These are phyloP conservation scores for Eulemur mongoz DNA, from an alignment of 2,797 vertebrate genomes.

Conservation along the genomic window DNA sequence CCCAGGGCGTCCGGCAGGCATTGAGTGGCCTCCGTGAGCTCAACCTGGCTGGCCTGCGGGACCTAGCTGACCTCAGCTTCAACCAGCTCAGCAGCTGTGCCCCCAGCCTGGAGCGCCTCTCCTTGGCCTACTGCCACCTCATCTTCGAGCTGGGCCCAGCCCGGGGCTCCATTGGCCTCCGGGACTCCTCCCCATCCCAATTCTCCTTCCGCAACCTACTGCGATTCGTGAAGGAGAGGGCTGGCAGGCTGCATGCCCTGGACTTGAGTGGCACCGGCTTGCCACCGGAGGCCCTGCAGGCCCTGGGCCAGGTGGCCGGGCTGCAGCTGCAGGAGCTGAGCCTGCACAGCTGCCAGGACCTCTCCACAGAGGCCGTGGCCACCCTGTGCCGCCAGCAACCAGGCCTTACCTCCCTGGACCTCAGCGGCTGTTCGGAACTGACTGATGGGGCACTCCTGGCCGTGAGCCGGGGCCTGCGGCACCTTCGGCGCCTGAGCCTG, in stretches of 20 bases:
- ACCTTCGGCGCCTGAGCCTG: constrained; percentile 84
- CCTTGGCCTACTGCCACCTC: constrained; percentile 90
- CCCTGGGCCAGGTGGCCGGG: constrained; percentile 85
- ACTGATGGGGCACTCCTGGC: constrained; percentile 86
- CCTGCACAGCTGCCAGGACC: constrained; percentile 89
- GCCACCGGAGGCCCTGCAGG: constrained; percentile 86
- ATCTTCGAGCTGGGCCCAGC: constrained; percentile 89
- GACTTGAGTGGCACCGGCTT: constrained; percentile 90
- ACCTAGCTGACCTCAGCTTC: constrained; percentile 90
- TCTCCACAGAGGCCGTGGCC: constrained; percentile 88
- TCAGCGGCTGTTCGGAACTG: constrained; percentile 90
- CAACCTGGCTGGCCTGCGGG: constrained; percentile 86
- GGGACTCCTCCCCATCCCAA: constrained; percentile 84
- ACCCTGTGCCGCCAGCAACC: constrained; percentile 87
- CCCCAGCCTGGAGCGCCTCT: constrained; percentile 84
- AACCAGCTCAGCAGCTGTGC: constrained; percentile 88
- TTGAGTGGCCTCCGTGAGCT: constrained; percentile 86
- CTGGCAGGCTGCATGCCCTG: constrained; percentile 81
- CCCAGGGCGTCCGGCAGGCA: constrained; percentile 78
- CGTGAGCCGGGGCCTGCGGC: constrained; percentile 78
- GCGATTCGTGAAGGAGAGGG: constrained; percentile 85
- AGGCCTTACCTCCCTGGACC: constrained; percentile 86
- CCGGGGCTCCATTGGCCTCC: constrained; percentile 71
- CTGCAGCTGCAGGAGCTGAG: constrained; percentile 86
- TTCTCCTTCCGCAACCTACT: constrained; percentile 89